phyloP scores from a whole-genome alignment of 1,140 invertebrate species.

The Arion vulgaris region DNA sequence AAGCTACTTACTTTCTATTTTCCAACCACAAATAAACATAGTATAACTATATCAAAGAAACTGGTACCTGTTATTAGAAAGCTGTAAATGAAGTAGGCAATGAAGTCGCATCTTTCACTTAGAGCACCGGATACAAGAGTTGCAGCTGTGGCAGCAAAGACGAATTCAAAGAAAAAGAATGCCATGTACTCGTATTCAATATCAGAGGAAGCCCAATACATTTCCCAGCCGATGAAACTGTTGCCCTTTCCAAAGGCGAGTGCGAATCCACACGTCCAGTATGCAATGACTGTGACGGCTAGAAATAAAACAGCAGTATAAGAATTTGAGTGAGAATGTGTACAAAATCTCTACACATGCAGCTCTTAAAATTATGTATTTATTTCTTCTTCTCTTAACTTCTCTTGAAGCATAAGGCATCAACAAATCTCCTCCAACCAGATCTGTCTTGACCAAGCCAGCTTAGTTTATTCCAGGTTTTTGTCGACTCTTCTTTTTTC shows the following conservation, averaged over 20 bases:
- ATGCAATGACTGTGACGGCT: conserved; percentile 72
- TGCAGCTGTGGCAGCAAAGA: conserved; percentile 67
- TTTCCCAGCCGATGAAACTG: conserved; percentile 57
- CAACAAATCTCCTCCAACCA: too few species aligned
- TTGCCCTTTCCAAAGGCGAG: conserved; percentile 75
- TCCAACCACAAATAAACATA: too few species aligned
- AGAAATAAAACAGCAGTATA: background rate
- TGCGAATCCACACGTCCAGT: conserved; percentile 76
- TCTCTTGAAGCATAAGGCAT: too few species aligned
- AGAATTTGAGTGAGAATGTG: too few species aligned
- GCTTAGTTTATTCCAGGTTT: too few species aligned
- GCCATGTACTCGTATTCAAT: conserved; percentile 48
- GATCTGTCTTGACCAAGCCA: too few species aligned
- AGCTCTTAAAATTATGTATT: too few species aligned
- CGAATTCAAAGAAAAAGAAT: conserved; percentile 63
- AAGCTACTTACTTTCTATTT: too few species aligned
- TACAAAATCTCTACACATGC: too few species aligned
- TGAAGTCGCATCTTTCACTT: conserved; percentile 77
- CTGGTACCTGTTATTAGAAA: conserved; percentile 75
- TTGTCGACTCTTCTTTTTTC: too few species aligned
- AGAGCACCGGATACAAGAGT: conserved; percentile 76
- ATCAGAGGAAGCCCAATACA: conserved; percentile 46
- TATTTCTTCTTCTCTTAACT: too few species aligned
- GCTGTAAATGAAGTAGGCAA: conserved; percentile 77
- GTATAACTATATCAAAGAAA: too few species aligned